Base-by-base conservation (phyloP, 2,888 invertebrate genomes). In the Xylophagus ater region DNA sequence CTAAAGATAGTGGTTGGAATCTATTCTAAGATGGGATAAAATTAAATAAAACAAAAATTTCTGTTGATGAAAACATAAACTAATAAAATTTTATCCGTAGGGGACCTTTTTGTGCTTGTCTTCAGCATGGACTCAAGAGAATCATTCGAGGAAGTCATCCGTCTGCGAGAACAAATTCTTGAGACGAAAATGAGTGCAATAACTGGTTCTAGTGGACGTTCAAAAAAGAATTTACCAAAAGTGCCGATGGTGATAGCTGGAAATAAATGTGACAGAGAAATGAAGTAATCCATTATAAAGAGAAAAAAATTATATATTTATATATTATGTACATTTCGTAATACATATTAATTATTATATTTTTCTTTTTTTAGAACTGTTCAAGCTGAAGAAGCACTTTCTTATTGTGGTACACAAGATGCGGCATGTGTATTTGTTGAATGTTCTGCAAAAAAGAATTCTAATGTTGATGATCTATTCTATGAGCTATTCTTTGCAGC, bases 241-340 rank as follows among this genome's bases (percentile, higher is more conserved):
- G 82, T 86, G 32, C 87, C 87, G 26, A 87, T 89, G 80, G 80
- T 88, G 36, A 74, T 89, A 44, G 87, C 85, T 3, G 88, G 86
- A 37, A 89, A 88, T 61, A 89, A 89, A 68, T 80, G 81, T 61
- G 88, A 89, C 66, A 76, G 72, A 53, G 86, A 87, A 33, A 72
- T 79, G 54, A 80, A 77, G 84, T 84, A 59, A 62, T 72, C 64
- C 18, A 13, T 30, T 12, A 33, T 26, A 19, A 9, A 25, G 18
- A 32, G 23, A 9, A 34, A 17, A 2, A 23, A 33, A 23, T 29
- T 14, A 21, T 33, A 10, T 4, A 13, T 20, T n/a, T n/a, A n/a
- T n/a, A n/a, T n/a, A n/a, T n/a, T n/a, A n/a, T 21, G 35, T 17
- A 12, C 15, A 23, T 26, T 35, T 15, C 9, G 7, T 14, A 37